phyloP scores from a whole-genome alignment of 1,140 invertebrate species.

The Drosophila gunungcola region DNA sequence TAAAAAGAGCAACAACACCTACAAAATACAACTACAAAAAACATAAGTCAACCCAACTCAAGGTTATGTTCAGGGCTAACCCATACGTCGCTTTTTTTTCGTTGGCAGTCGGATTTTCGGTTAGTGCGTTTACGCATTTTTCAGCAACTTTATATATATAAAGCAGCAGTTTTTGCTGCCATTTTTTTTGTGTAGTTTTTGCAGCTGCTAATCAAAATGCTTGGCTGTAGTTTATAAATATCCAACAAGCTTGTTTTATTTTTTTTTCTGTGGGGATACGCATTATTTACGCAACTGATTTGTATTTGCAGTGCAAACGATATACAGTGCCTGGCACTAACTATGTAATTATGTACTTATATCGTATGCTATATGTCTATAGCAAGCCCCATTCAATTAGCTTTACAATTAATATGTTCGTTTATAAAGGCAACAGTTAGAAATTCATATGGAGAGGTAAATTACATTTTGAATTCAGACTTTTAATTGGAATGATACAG shows the following conservation, averaged over 20 bases:
- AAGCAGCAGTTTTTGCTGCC: constrained; percentile 22
- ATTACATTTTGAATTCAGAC: constrained; percentile 21
- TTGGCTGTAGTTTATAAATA: constrained; percentile 76
- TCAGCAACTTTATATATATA: constrained; percentile 15
- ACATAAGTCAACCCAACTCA: constrained; percentile 55
- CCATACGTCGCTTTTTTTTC: constrained; percentile 60
- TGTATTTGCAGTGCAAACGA: constrained; percentile 79
- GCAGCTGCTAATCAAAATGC: constrained; percentile 81
- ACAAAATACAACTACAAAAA: constrained; percentile 22
- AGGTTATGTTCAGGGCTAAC: constrained; percentile 84
- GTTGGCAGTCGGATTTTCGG: constrained; percentile 47
- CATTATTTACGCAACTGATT: constrained; percentile 83
- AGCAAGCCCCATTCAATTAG: constrained; percentile 14
- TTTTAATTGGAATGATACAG: not conserved
- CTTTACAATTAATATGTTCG: constrained; percentile 19
- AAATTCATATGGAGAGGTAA: constrained; percentile 29
- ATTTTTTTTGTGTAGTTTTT: constrained; percentile 51
- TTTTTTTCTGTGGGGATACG: constrained; percentile 46
- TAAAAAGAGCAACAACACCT: constrained; percentile 59
- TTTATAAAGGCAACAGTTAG: constrained; percentile 24
- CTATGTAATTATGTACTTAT: constrained; percentile 2
- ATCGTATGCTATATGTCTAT: constrained; percentile 7
- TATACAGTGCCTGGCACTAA: constrained; percentile 8
- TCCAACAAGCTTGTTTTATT: constrained; percentile 47
- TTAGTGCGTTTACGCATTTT: constrained; percentile 76